Evolutionary conservation across 1,140 invertebrate species (phyloP).

Genomic region (Leucophenga varia): DNA sequence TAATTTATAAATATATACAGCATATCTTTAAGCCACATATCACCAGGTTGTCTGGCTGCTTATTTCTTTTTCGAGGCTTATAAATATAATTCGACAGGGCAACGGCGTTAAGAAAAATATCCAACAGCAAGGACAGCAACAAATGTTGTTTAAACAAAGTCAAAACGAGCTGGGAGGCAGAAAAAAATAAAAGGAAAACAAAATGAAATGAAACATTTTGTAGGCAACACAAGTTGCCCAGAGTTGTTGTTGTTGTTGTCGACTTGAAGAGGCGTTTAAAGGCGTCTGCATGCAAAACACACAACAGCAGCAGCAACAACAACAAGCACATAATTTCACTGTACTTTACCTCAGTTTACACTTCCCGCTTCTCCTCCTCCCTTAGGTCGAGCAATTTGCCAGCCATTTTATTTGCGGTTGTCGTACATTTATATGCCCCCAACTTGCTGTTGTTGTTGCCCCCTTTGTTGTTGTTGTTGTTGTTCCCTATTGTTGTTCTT

Average conservation of each 20-base stretch:
- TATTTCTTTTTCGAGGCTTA: slow-evolving; percentile 20
- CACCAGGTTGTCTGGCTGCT: slow-evolving; percentile 2
- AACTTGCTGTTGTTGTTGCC: slow-evolving; percentile 1
- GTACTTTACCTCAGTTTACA: slow-evolving; percentile 4
- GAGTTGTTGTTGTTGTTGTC: slow-evolving; percentile 17
- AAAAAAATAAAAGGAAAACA: not conserved
- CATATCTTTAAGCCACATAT: slow-evolving; percentile 1
- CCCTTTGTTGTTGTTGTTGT: slow-evolving; percentile 11
- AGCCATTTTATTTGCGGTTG: slow-evolving; percentile 50
- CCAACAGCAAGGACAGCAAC: slow-evolving; percentile 13
- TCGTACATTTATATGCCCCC: slow-evolving; percentile 40
- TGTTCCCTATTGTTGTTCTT: slow-evolving; percentile 19
- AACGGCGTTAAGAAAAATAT: too few relatives aligned
- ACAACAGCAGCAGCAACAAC: slow-evolving; percentile 7
- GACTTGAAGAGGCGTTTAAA: slow-evolving; percentile 27
- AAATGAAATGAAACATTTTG: slow-evolving; percentile 17
- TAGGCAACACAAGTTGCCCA: slow-evolving; percentile 24
- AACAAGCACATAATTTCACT: slow-evolving; percentile 42
- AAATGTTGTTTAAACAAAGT: slow-evolving; percentile 24
- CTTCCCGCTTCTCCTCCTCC: not conserved
- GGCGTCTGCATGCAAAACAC: slow-evolving; percentile 11
- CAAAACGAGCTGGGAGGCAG: slow-evolving; percentile 23
- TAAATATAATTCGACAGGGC: slow-evolving; percentile 45
- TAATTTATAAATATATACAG: not conserved
- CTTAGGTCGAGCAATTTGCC: slow-evolving; percentile 35